phyloP scores from a whole-genome alignment of 2,797 vertebrate genomes.

The Nannoperca australis region DNA sequence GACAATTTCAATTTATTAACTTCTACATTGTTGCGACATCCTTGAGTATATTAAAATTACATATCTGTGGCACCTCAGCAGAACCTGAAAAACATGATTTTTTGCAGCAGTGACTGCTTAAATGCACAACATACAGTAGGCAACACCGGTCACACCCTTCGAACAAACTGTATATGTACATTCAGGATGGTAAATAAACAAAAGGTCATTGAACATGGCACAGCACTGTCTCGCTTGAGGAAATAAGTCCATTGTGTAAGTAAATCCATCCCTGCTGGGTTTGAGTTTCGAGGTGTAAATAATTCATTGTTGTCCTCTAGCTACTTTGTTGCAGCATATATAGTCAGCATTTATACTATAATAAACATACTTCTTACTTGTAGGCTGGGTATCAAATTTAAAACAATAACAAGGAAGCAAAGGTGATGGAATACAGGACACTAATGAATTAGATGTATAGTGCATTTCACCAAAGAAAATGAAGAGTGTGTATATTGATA shows the following conservation, averaged over 20 bases:
- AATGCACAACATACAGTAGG: neutral
- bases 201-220: conserved; percentile 53
- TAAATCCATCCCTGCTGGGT: conserved; percentile 42
- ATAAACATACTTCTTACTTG: conserved; percentile 12
- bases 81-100: conserved; percentile 17
- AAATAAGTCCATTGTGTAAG: conserved; percentile 51
- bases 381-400: neutral
- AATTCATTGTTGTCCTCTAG: conserved; percentile 61
- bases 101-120: conserved; percentile 16
- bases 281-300: conserved; percentile 71
- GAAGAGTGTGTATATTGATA: neutral
- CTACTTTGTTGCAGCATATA: neutral
- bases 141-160: conserved; percentile 15
- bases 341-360: neutral
- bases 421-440: neutral
- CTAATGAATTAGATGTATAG: neutral
- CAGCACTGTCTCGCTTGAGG: conserved; percentile 19
- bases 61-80: conserved; percentile 32
- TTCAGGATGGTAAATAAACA: conserved; percentile 29
- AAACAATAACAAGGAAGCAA: neutral
- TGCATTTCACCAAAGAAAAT: conserved; percentile 17
- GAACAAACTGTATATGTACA: conserved; percentile 27
- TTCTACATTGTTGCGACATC: neutral
- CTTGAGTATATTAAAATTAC: conserved; percentile 16
- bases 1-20: conserved; percentile 50